phyloP scores from a whole-genome alignment of 2,888 invertebrate species.

The Acrobasis repandana region DNA sequence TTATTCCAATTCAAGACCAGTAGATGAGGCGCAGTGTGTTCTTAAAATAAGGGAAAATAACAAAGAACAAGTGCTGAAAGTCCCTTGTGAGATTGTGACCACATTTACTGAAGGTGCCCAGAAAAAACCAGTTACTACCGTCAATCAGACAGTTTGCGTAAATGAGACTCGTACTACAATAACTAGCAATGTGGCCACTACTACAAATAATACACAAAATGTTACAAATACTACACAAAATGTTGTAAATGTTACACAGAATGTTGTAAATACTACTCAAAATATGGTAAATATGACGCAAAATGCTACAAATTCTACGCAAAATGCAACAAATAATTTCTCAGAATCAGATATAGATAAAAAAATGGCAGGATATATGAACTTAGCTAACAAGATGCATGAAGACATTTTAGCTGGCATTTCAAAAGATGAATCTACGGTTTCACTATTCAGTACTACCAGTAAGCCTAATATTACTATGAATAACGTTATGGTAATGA shows the following conservation, averaged over 20 bases:
- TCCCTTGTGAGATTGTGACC: constrained; percentile 76
- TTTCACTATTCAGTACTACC: not conserved
- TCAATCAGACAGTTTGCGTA: constrained; percentile 52
- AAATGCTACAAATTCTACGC: not conserved
- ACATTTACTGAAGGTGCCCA: constrained; percentile 63
- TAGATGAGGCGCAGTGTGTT: constrained; percentile 56
- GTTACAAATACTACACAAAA: not conserved
- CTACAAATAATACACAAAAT: constrained; percentile 13
- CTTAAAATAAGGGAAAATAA: constrained; percentile 62
- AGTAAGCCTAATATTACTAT: not conserved
- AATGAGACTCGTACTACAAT: too few species aligned
- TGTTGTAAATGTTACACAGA: not conserved
- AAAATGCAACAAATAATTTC: not conserved
- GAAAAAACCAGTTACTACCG: constrained; percentile 34
- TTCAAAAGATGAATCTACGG: not conserved
- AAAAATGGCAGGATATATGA: not conserved
- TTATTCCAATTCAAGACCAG: constrained; percentile 33
- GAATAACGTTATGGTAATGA: not conserved
- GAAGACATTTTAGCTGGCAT: not conserved
- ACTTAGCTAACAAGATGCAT: not conserved
- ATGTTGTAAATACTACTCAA: not conserved
- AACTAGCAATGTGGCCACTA: constrained; percentile 38
- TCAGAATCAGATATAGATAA: too few species aligned
- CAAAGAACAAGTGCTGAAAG: constrained; percentile 52
- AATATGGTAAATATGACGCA: constrained; percentile 1